These are phyloP conservation scores for Dinocampus coccinellae DNA, from an alignment of 2,888 invertebrate genomes.

Conservation along the genomic window DNA sequence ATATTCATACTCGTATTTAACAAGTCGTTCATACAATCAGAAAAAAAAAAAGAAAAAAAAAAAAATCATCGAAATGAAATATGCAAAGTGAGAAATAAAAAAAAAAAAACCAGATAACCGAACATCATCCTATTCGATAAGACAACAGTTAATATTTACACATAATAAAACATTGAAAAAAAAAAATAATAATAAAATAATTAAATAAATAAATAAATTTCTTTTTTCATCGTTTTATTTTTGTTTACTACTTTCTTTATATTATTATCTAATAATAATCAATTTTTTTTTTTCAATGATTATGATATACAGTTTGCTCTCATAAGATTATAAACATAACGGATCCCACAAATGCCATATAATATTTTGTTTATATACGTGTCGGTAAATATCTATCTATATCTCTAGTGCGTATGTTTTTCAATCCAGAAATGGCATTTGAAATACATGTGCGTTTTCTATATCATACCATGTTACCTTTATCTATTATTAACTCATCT, in stretches of 20 bases:
- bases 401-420: slow-evolving; percentile 24
- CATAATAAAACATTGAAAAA: too few relatives aligned
- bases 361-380: background rate
- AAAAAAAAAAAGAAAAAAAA: background rate
- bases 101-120: too few relatives aligned
- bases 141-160: too few relatives aligned
- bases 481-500: slow-evolving; percentile 49
- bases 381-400: too few relatives aligned
- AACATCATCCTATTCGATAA: too few relatives aligned
- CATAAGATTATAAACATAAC: slow-evolving; percentile 47
- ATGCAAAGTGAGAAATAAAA: too few relatives aligned
- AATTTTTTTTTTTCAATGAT: background rate
- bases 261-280: background rate
- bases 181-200: too few relatives aligned
- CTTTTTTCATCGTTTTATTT: too few relatives aligned
- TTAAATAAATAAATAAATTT: background rate
- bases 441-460: slow-evolving; percentile 15
- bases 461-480: slow-evolving; percentile 24
- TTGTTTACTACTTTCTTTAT: too few relatives aligned
- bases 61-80: too few relatives aligned
- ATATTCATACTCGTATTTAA: slow-evolving; percentile 7
- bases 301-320: slow-evolving; percentile 30
- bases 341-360: slow-evolving; percentile 28
- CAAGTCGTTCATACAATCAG: background rate
- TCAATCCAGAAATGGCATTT: slow-evolving; percentile 31